phyloP scores from a whole-genome alignment of 2,888 invertebrate species.

The Cartodere bifasciata region DNA sequence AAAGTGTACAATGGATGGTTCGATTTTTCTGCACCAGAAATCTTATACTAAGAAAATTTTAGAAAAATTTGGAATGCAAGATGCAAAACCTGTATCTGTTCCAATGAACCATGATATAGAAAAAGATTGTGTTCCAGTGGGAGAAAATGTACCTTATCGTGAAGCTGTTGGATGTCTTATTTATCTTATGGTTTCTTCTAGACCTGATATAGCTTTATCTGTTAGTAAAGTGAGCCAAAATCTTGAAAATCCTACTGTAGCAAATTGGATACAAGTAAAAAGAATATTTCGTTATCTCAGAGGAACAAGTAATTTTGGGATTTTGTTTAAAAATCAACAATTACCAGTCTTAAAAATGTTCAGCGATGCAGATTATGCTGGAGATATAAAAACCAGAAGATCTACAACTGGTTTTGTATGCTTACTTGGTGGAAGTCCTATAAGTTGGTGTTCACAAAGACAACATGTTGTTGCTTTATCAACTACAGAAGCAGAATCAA shows the following conservation, averaged over 20 bases:
- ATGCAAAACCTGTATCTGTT: constrained; percentile 4
- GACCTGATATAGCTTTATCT: constrained; percentile 8
- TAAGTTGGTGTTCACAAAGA: constrained; percentile 20
- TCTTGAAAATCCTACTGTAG: too few species aligned
- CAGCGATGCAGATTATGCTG: constrained; percentile 14
- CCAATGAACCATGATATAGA: constrained; percentile 3
- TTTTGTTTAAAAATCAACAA: constrained; percentile 9
- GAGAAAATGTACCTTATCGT: constrained; percentile 9
- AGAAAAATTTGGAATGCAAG: constrained; percentile 5
- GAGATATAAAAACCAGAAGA: constrained; percentile 8
- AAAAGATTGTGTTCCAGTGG: constrained; percentile 3
- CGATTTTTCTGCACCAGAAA: constrained; percentile 7
- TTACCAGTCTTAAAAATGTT: too few species aligned
- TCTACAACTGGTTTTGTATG: constrained; percentile 10
- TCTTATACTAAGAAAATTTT: constrained; percentile 5
- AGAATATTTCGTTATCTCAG: constrained; percentile 6
- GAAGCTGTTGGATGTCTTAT: constrained; percentile 8
- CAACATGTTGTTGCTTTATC: constrained; percentile 22
- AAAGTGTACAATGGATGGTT: constrained; percentile 9
- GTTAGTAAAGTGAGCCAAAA: too few species aligned
- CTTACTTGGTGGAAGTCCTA: constrained; percentile 15
- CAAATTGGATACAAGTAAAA: constrained; percentile 3
- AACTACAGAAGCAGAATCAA: constrained; percentile 19
- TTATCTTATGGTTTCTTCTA: constrained; percentile 3
- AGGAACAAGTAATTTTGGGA: constrained; percentile 5